phyloP scores from a whole-genome alignment of 2,113 vertebrate genomes.

The Leucoraja erinaceus region DNA sequence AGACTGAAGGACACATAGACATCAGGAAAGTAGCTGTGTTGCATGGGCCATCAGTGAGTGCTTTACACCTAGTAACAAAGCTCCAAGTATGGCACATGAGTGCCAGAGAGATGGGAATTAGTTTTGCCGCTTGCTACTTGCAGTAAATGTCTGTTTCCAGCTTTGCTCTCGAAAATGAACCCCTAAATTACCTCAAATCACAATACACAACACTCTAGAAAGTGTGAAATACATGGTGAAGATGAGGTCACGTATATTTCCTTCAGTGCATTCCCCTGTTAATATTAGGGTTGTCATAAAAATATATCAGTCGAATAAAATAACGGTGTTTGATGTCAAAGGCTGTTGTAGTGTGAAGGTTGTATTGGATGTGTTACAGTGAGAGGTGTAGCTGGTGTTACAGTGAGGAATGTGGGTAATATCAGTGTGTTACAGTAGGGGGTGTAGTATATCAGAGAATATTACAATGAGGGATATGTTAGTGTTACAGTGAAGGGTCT shows the following conservation, averaged over 20 bases:
- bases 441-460: not conserved
- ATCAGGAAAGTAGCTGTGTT: not conserved
- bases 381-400: not conserved
- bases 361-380: not conserved
- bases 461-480: not conserved
- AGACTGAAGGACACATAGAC: not conserved
- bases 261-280: not conserved
- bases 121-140: not conserved
- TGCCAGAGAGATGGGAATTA: not conserved
- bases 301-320: too few species aligned
- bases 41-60: not conserved
- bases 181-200: not conserved
- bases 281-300: not conserved
- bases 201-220: not conserved
- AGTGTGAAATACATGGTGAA: not conserved
- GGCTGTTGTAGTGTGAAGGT: not conserved
- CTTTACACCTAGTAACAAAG: not conserved
- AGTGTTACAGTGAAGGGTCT: not conserved
- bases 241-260: not conserved
- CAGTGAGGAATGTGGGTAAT: not conserved
- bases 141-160: not conserved
- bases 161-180: not conserved
- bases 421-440: not conserved
- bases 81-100: not conserved
- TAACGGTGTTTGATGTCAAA: not conserved